phyloP scores from a whole-genome alignment of 2,113 vertebrate genomes.

The Hiodon alosoides region DNA sequence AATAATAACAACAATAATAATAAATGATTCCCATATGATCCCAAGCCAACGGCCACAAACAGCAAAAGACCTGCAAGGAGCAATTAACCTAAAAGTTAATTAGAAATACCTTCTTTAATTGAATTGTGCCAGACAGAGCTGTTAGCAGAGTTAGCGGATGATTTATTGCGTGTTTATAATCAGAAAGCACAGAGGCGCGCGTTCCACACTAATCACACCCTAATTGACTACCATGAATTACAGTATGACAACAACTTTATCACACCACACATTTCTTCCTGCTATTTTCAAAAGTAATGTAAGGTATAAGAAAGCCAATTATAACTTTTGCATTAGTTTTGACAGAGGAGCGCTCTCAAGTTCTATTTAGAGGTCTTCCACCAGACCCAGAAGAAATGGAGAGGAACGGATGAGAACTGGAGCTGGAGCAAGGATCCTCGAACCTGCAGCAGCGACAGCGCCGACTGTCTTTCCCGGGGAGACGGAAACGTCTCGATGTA shows the following conservation, averaged over 20 bases:
- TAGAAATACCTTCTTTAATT: conserved; percentile 48
- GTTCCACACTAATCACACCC: conserved; percentile 51
- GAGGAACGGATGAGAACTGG: background rate
- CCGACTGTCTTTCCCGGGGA: too few relatives aligned
- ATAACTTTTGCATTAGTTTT: background rate
- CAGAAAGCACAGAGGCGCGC: conserved; percentile 46
- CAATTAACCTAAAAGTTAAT: conserved; percentile 61
- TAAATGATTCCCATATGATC: conserved; percentile 27
- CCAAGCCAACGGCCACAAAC: conserved; percentile 25
- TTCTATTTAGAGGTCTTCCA: too few relatives aligned
- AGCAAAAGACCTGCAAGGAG: conserved; percentile 34
- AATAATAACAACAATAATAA: background rate
- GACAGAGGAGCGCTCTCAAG: background rate
- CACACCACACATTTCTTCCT: conserved; percentile 33
- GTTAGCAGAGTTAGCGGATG: conserved; percentile 37
- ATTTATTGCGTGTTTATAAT: conserved; percentile 53
- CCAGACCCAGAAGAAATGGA: background rate
- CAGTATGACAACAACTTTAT: conserved; percentile 39
- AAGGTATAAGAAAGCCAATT: background rate
- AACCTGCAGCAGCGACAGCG: too few relatives aligned
- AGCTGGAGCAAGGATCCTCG: too few relatives aligned
- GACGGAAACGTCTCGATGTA: too few relatives aligned
- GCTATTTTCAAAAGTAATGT: background rate
- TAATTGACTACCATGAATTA: conserved; percentile 51
- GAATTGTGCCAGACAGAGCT: conserved; percentile 37